These are phyloP conservation scores for Dunckerocampus dactyliophorus DNA, from an alignment of 2,113 vertebrate species.

Conservation along the genomic window DNA sequence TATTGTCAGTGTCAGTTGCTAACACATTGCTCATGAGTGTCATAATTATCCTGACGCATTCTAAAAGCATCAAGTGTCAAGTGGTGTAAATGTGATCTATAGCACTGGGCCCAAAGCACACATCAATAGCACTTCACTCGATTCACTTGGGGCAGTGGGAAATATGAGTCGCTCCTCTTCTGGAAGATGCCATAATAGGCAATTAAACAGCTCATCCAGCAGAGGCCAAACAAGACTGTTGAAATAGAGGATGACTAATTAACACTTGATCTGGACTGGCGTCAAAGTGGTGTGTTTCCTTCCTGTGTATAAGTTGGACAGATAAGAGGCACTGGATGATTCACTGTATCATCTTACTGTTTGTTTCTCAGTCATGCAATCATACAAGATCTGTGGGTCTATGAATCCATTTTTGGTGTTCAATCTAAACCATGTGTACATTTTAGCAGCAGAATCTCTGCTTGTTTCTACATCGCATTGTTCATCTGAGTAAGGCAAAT, in stretches of 20 bases:
- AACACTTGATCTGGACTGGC: conserved; percentile 23
- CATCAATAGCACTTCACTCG: conserved; percentile 44
- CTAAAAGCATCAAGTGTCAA: conserved; percentile 34
- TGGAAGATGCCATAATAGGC: conserved; percentile 51
- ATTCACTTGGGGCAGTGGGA: conserved; percentile 25
- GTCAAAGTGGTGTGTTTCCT: conserved; percentile 15
- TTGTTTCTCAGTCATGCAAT: too few relatives aligned
- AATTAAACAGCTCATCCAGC: conserved; percentile 58
- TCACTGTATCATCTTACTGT: too few relatives aligned
- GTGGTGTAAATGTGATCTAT: conserved; percentile 41
- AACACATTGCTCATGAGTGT: conserved; percentile 18
- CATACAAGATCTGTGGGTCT: too few relatives aligned
- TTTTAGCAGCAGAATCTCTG: too few relatives aligned
- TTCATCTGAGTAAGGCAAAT: too few relatives aligned
- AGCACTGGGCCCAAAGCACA: conserved; percentile 9
- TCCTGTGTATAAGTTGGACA: too few relatives aligned
- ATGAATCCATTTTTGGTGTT: too few relatives aligned
- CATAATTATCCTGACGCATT: conserved; percentile 35
- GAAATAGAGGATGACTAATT: conserved; percentile 51
- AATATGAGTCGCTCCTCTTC: conserved; percentile 36
- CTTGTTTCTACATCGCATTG: too few relatives aligned
- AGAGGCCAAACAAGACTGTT: conserved; percentile 55
- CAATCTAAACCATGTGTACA: too few relatives aligned
- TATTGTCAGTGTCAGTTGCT: neutral
- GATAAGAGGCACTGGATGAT: too few relatives aligned